phyloP scores from a whole-genome alignment of 2,888 invertebrate genomes.

The Polyploca ridens region DNA sequence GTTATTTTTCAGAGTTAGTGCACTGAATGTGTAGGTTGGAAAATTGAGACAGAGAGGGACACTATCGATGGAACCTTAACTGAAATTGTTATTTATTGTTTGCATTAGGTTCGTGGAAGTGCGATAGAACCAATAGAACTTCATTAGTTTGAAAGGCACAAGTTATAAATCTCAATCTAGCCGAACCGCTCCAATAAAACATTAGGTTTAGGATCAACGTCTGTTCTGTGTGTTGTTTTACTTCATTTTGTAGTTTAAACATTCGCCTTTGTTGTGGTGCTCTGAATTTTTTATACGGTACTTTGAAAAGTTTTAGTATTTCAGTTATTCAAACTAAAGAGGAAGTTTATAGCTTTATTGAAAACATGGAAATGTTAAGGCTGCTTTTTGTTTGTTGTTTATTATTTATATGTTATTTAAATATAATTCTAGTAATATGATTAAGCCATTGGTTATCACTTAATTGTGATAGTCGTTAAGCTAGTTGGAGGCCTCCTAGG shows the following conservation, averaged over 20 bases:
- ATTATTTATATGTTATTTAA: not conserved
- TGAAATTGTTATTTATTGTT: slow-evolving; percentile 56
- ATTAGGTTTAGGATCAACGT: slow-evolving; percentile 46
- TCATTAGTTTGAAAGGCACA: slow-evolving; percentile 56
- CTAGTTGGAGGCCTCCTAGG: too few relatives aligned
- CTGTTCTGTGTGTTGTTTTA: slow-evolving; percentile 24
- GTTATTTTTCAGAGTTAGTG: slow-evolving; percentile 7
- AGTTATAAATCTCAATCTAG: slow-evolving; percentile 57
- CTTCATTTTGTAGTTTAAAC: slow-evolving; percentile 28
- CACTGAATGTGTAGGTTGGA: slow-evolving; percentile 10
- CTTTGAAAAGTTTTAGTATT: not conserved
- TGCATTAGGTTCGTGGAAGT: slow-evolving; percentile 51
- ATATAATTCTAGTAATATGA: too few relatives aligned
- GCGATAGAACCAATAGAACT: slow-evolving; percentile 59
- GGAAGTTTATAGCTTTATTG: not conserved
- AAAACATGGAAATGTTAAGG: not conserved
- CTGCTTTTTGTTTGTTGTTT: not conserved
- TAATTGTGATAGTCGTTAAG: too few relatives aligned
- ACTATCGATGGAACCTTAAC: slow-evolving; percentile 43
- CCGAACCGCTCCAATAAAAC: slow-evolving; percentile 54
- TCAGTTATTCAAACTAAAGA: not conserved
- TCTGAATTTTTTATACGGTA: not conserved
- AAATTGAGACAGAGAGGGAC: slow-evolving; percentile 23
- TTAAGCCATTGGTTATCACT: too few relatives aligned
- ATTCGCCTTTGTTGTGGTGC: slow-evolving; percentile 13